Evolutionary conservation across 2,113 vertebrate genomes (phyloP).

Genomic region (Rhinolophus ferrumequinum): DNA sequence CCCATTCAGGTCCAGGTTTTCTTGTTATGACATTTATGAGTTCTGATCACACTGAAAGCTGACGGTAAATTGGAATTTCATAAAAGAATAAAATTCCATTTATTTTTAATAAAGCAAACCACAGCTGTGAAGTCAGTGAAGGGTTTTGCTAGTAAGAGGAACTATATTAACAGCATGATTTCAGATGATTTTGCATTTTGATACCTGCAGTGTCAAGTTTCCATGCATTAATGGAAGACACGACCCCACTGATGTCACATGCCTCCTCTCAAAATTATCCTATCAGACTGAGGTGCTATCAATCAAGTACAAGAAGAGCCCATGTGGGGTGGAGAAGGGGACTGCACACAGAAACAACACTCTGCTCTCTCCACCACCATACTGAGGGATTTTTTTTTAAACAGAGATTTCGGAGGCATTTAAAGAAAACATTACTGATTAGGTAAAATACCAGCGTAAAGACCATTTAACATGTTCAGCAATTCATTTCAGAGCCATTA

Average conservation of each 20-base stretch:
- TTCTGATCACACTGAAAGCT: not conserved
- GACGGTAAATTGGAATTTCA: not conserved
- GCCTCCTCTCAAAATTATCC: not conserved
- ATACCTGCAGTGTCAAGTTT: not conserved
- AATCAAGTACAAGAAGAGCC: not conserved
- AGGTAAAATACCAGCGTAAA: slow-evolving; percentile 63
- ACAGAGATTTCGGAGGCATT: slow-evolving; percentile 20
- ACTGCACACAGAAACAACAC: not conserved
- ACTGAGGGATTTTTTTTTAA: not conserved
- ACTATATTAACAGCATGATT: not conserved
- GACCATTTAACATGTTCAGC: slow-evolving; percentile 57
- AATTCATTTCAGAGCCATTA: slow-evolving; percentile 67
- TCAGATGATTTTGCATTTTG: not conserved
- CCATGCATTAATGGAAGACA: not conserved
- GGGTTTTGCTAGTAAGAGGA: slow-evolving; percentile 26
- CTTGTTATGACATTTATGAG: not conserved
- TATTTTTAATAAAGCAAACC: not conserved
- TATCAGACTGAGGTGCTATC: not conserved
- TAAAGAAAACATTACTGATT: slow-evolving; percentile 26
- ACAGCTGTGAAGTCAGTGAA: slow-evolving; percentile 58
- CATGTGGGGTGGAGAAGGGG: not conserved
- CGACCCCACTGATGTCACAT: not conserved
- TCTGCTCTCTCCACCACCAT: not conserved
- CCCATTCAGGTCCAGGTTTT: not conserved
- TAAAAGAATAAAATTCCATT: not conserved